A percentile compares a stretch with the other conserved stretches of the same genome.
phyloP scores from a whole-genome alignment of 2,888 invertebrate species.

The Drosophila aldrichi region DNA sequence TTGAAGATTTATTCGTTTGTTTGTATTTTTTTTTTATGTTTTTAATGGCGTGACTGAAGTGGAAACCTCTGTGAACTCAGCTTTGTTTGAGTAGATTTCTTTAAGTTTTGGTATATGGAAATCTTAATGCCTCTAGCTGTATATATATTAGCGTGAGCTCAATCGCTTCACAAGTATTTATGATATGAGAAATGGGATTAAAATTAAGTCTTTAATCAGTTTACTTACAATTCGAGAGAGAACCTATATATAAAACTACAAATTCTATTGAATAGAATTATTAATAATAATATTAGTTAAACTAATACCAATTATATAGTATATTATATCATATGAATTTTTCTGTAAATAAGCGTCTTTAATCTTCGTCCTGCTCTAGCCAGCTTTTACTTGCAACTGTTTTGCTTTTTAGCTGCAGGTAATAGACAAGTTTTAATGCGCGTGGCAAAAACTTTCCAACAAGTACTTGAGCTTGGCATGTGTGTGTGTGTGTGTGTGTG shows the following conservation, averaged over 20 bases:
- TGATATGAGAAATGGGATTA: too few relatives aligned
- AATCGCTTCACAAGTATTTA: neutral
- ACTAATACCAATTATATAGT: too few relatives aligned
- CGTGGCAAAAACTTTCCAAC: constrained; percentile 36
- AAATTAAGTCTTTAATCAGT: too few relatives aligned
- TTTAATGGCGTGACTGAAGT: neutral
- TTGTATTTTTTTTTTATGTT: neutral
- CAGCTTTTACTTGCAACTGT: neutral
- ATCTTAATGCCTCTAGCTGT: too few relatives aligned
- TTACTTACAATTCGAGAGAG: too few relatives aligned
- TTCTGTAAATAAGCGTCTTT: neutral
- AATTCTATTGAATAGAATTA: too few relatives aligned
- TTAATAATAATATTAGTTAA: too few relatives aligned
- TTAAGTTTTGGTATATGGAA: neutral
- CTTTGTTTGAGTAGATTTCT: neutral
- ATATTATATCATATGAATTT: neutral
- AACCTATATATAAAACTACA: too few relatives aligned
- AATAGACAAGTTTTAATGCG: constrained; percentile 23
- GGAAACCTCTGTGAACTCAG: neutral
- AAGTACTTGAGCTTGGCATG: constrained; percentile 1
- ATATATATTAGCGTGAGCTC: neutral
- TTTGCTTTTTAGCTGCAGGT: constrained; percentile 23
- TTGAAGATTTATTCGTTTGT: constrained; percentile 3
- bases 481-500: neutral
- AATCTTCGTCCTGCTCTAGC: neutral